Base-by-base conservation (phyloP, 2,888 invertebrate genomes). In the Lepidochrysops patricia region DNA sequence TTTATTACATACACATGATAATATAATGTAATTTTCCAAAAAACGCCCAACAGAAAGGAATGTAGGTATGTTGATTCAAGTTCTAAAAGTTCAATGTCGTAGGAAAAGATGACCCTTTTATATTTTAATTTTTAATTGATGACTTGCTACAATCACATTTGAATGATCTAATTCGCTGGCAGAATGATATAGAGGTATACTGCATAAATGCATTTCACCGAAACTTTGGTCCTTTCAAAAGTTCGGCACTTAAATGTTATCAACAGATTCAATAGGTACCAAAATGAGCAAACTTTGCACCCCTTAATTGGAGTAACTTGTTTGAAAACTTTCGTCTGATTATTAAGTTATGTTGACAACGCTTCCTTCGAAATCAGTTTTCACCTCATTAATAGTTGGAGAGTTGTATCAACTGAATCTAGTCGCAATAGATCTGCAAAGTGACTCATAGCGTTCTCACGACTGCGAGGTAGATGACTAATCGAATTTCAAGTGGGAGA, bases 361-460 rank as follows among this genome's bases (percentile, higher is more conserved):
- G 57, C 61, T 61, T 58, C 60, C 62, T 49, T 54, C 56, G 61
- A 58, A 52, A 64, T 58, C 62, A 66, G 63, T 66, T 65, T 65
- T 63, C 63, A 60, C 57, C 58, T 64, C 63, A 64, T 61, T 62
- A 62, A 61, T 65, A 64, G 60, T 62, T 60, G 49, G 48, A 60
- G 34, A 27, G 60, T 57, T 63, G 32, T 35, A 58, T 34, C 49
- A 48, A 60, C 60, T 61, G 56, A 63, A 61, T 64, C 67, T 64
- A 61, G 64, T 60, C 62, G 62, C 62, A 62, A 63, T 64, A 60
- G 56, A 63, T 63, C 64, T 71, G 69, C 68, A 62, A 67, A 68
- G 76, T 84, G 84, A 85, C 66, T 85, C 85, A 84, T 75, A 74
- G 71, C 75, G 60, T 68, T 71, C 70, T 73, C 74, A 74, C 74